Base-by-base conservation (phyloP, 2,797 vertebrate species). In the Pipistrellus pipistrellus region DNA sequence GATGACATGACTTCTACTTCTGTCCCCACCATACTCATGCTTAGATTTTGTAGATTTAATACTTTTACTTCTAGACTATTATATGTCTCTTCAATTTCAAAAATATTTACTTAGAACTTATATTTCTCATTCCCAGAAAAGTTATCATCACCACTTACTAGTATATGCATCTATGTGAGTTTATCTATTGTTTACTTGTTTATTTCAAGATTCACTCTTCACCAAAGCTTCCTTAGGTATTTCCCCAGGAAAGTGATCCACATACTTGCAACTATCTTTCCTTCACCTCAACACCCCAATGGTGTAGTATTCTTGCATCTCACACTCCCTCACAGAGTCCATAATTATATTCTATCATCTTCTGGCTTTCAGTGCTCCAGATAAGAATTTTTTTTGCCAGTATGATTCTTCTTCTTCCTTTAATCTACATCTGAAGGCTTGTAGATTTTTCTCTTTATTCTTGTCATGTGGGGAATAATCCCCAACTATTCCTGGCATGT, bases 231-330 rank as follows among this genome's bases (percentile, higher is more conserved):
- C 23, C 73, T 73, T 30, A 1, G 13, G 41, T 7, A 41, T 30
- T 8, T 53, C 23, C 78, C 51, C 51, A 18, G 53, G 66, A 18
- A 27, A 71, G 10, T 2, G 10, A 18, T 20, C 4, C 21, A 32
- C 23, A 2, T 17, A 2, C 21, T 8, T 11, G 11, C 4, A 7
- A 11, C 1, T 2, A 1, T 21, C 18, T 12, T 41, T 17, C 66
- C 3, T 27, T 5, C 38, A 0, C 21, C 7, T 11, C 0, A 0
- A 7, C 25, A 32, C 17, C 48, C 30, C 14, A 3, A 8, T 3
- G 10, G 48, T 38, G 13, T 5, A 2, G 23, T 5, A 5, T 18
- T 68, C 10, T 8, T 17, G 44, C 13, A 17, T 20, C 3, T 7
- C 0, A 0, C 0, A 1, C 17, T 14, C 66, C 32, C 18, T 59